Evolutionary conservation across 2,113 vertebrate genomes (phyloP).

Genomic region (Noctilio leporinus): DNA sequence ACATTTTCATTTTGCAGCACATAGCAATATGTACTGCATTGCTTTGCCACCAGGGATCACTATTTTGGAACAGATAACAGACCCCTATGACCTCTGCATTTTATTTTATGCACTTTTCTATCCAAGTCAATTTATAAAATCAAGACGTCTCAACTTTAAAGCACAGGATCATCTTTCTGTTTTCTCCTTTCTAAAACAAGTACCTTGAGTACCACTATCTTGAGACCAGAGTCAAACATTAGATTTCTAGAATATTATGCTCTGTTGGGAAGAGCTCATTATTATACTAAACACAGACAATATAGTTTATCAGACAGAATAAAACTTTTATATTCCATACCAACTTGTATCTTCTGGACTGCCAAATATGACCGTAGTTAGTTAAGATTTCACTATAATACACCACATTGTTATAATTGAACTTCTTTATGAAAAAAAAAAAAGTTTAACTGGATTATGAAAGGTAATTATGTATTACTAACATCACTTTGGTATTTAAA

Average conservation of each 20-base stretch:
- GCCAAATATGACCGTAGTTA: background rate
- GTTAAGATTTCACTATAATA: background rate
- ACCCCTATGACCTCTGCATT: constrained; percentile 36
- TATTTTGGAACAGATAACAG: constrained; percentile 20
- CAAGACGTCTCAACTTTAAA: constrained; percentile 11
- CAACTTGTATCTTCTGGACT: constrained; percentile 15
- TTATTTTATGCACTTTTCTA: constrained; percentile 56
- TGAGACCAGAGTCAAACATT: background rate
- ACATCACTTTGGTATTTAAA: constrained; percentile 29
- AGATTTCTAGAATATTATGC: constrained; percentile 34
- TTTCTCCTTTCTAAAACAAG: constrained; percentile 33
- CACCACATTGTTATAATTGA: background rate
- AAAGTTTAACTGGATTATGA: background rate
- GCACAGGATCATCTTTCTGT: background rate
- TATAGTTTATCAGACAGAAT: background rate
- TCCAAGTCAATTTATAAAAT: constrained; percentile 46
- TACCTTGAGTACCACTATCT: background rate
- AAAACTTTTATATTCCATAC: background rate
- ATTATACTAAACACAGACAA: constrained; percentile 38
- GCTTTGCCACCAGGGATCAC: constrained; percentile 51
- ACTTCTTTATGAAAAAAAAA: background rate
- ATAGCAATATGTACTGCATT: constrained; percentile 22
- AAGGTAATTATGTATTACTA: constrained; percentile 13
- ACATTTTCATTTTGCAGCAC: constrained; percentile 35
- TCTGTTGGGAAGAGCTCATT: constrained; percentile 14